These are phyloP conservation scores for Falco columbarius DNA, from an alignment of 2,797 vertebrate species.

Conservation along the genomic window DNA sequence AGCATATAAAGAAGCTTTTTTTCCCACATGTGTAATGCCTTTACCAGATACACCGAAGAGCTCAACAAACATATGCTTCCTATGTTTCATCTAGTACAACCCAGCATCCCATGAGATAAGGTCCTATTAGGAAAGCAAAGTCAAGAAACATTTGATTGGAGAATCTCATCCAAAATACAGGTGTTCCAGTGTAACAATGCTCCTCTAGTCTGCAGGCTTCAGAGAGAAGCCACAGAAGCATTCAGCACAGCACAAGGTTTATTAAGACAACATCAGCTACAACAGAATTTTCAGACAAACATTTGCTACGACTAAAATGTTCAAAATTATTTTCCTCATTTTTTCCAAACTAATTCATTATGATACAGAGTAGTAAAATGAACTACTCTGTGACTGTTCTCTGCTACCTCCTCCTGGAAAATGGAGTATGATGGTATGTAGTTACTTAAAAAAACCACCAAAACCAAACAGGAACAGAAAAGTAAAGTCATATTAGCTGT, in stretches of 20 bases:
- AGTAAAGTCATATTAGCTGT: neutral
- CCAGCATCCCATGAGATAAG: constrained; percentile 50
- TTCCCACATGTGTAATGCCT: constrained; percentile 60
- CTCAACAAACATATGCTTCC: constrained; percentile 68
- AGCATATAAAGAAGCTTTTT: constrained; percentile 52
- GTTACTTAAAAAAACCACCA: neutral
- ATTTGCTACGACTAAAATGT: neutral
- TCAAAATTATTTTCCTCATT: neutral
- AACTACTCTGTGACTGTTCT: neutral
- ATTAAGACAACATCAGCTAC: neutral
- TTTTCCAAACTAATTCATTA: neutral
- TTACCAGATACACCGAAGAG: constrained; percentile 54
- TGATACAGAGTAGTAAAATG: neutral
- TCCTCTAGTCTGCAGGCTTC: neutral
- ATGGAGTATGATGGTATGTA: neutral
- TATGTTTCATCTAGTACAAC: constrained; percentile 63
- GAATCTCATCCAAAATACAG: neutral
- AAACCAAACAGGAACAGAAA: neutral
- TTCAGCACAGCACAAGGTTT: neutral
- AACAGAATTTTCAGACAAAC: neutral
- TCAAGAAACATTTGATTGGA: neutral
- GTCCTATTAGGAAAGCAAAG: neutral
- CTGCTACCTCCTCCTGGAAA: neutral
- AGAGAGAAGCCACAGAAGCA: neutral
- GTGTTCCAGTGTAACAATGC: neutral